Evolutionary conservation across 2,888 invertebrate species (phyloP), one percentile per base, ranked within the genome.

Genomic region (Notocelia uddmanniana): DNA sequence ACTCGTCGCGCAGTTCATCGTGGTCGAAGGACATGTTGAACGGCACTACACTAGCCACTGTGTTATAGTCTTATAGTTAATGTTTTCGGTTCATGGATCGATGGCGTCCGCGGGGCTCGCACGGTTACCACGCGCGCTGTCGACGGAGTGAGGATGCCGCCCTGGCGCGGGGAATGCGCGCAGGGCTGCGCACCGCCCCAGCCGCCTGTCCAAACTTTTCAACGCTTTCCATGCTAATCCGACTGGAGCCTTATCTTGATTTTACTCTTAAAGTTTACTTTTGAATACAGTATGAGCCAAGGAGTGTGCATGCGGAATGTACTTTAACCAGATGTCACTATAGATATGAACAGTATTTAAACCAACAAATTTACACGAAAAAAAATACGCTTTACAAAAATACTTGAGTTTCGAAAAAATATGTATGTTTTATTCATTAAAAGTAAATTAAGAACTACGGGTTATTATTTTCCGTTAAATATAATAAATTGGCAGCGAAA

Each of bases 1-100:
- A 96, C 96, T 96, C 96, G 83, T 96, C 96, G 74, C 95, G 91
- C 76, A 96, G 95, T 83, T 96, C 96, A 79, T 96, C 96, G 75
- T 95, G 95, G 78, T 94, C 94, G 82, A 96, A 92, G 75, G 96
- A 95, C 94, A 94, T 94, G 69, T 76, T 85, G 77, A 76, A 63
- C 76, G 80, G 79, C 85, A 88, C 89, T 83, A 80, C 80, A 83
- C 83, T 62, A 60, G 23, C 55, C 66, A 67, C 60, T 57, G 63
- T 50, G 63, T 68, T 45, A 62, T n/a, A n/a, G n/a, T n/a, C n/a
- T n/a, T n/a, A n/a, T n/a, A 71, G 54, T 66, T 37, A 48, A 66
- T 45, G 52, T 34, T 72, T 37, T 72, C 54, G 31, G 66, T 77
- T 73, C 73, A 77, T 79, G 85, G 89, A 89, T 91, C 92, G 88